These are phyloP conservation scores for Caenorhabditis parvicauda DNA, from an alignment of 2,888 invertebrate species.

Conservation along the genomic window DNA sequence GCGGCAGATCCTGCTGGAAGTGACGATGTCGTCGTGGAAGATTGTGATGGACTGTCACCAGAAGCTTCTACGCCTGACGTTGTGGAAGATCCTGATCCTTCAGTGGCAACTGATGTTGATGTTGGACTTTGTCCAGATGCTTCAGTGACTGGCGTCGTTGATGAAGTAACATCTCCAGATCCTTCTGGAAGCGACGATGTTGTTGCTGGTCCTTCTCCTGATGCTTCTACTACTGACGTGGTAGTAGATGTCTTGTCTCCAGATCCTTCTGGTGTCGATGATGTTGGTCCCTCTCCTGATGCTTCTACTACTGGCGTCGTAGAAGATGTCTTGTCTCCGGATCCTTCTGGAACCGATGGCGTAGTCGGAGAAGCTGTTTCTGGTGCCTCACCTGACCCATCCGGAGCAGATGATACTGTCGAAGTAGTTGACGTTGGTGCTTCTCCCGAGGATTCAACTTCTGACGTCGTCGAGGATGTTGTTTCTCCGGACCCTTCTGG, in stretches of 20 bases:
- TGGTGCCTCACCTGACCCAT: not conserved
- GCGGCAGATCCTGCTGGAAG: not conserved
- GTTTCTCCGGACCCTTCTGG: not conserved
- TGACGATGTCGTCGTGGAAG: not conserved
- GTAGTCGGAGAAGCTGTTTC: not conserved
- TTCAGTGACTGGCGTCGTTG: not conserved
- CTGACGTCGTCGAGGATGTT: not conserved
- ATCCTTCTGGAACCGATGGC: conserved; percentile 3
- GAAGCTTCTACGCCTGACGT: not conserved
- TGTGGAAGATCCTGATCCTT: not conserved
- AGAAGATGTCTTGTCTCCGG: too few species aligned
- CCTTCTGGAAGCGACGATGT: not conserved
- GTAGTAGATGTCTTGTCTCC: not conserved
- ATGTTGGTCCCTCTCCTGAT: too few species aligned
- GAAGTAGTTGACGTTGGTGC: conserved; percentile 1
- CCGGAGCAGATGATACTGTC: not conserved
- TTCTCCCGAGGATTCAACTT: not conserved
- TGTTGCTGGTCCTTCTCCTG: too few species aligned
- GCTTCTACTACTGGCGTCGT: not conserved
- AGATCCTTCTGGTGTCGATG: not conserved
- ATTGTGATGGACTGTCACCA: too few species aligned
- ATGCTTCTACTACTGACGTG: too few species aligned
- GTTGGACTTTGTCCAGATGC: not conserved
- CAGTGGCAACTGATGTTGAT: not conserved
- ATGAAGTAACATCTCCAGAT: not conserved